Percentiles rank a stretch among this genome's conserved stretches.
Conservation (phyloP, 2,888 invertebrate genomes). For the Julus scanicus region DNA sequence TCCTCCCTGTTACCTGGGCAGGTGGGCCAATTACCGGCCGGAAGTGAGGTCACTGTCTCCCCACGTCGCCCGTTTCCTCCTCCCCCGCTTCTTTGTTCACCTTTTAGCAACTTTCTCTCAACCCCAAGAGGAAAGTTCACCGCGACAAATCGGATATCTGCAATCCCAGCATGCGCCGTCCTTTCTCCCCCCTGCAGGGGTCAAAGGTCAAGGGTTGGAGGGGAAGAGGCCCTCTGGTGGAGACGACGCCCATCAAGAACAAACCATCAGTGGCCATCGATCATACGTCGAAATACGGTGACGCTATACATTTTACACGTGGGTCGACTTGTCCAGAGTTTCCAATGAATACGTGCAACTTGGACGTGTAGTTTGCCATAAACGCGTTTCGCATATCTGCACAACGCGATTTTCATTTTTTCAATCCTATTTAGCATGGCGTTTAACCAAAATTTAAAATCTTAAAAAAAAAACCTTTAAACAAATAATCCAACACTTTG, state of each 20-base stretch:
- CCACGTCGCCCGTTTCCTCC: slow-evolving; percentile 25
- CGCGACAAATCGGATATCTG: slow-evolving; percentile 41
- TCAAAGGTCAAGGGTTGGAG: neutral
- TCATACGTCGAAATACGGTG: neutral
- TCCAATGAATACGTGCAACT: too few species aligned
- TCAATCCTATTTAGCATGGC: too few species aligned
- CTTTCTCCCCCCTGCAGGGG: neutral
- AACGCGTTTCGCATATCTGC: too few species aligned
- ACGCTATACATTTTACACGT: neutral
- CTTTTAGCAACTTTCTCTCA: slow-evolving; percentile 22
- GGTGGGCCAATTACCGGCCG: slow-evolving; percentile 50
- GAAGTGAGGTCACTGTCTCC: slow-evolving; percentile 50
- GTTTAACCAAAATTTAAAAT: too few species aligned
- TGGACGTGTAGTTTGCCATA: too few species aligned
- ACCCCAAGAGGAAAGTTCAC: slow-evolving; percentile 21
- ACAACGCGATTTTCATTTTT: too few species aligned
- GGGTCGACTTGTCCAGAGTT: too few species aligned
- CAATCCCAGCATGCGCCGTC: slow-evolving; percentile 37
- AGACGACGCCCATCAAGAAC: neutral
- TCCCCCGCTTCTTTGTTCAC: slow-evolving; percentile 24
- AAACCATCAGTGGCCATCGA: neutral
- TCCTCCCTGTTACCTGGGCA: slow-evolving; percentile 44
- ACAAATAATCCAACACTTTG: too few species aligned
- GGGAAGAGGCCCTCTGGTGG: slow-evolving; percentile 8
- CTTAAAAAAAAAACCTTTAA: too few species aligned